phyloP scores from a whole-genome alignment of 2,888 invertebrate species.

The Brachyopa scutellaris region DNA sequence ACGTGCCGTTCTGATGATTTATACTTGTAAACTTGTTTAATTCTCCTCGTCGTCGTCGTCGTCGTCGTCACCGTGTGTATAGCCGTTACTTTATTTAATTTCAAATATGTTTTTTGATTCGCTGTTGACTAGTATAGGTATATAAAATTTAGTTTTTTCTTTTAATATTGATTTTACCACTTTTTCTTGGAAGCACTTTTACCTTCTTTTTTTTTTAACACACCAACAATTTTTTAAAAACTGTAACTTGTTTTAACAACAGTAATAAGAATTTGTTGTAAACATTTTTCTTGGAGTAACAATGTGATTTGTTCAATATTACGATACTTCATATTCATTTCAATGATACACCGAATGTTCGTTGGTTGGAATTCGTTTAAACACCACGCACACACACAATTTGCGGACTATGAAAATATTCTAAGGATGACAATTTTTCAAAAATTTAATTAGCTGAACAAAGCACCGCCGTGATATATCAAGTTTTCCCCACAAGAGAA shows the following conservation, averaged over 20 bases:
- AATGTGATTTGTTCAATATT: slow-evolving; percentile 39
- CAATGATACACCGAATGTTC: slow-evolving; percentile 29
- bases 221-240: slow-evolving; percentile 38
- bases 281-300: slow-evolving; percentile 61
- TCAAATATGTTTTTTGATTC: too few relatives aligned
- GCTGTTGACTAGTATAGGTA: too few relatives aligned
- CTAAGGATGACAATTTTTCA: background rate
- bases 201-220: background rate
- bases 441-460: background rate
- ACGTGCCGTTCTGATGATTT: background rate
- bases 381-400: background rate
- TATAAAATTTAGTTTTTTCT: too few relatives aligned
- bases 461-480: too few relatives aligned
- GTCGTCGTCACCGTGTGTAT: too few relatives aligned
- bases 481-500: too few relatives aligned
- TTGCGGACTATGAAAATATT: too few relatives aligned
- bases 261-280: slow-evolving; percentile 46
- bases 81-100: too few relatives aligned
- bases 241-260: slow-evolving; percentile 55
- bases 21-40: too few relatives aligned
- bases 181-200: background rate
- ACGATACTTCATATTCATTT: slow-evolving; percentile 60
- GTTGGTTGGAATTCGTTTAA: slow-evolving; percentile 3
- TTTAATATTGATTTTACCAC: background rate
- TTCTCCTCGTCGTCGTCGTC: too few relatives aligned